A percentile compares a stretch with the other conserved stretches of the same genome.
Conservation (phyloP, 2,113 vertebrate species). For the Coptodon rendalli region DNA sequence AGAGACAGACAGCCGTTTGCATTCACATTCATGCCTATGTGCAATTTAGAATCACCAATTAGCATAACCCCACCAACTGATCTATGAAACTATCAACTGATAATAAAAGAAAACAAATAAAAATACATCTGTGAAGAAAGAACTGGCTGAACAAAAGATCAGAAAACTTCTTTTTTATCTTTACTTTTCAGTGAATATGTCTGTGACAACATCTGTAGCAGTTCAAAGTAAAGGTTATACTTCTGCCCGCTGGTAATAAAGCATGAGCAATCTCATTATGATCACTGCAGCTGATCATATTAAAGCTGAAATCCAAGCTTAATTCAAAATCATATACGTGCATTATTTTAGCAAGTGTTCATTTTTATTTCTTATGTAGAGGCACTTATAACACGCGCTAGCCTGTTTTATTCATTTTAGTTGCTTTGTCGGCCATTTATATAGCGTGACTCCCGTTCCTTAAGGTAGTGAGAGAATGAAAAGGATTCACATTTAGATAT, state of each 20-base stretch:
- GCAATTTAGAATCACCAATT: background rate
- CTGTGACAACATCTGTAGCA: background rate
- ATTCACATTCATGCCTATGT: background rate
- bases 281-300: background rate
- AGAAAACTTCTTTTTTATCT: background rate
- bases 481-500: background rate
- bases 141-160: background rate
- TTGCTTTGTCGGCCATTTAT: background rate
- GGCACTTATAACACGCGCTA: rapidly evolving
- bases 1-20: background rate
- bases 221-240: background rate
- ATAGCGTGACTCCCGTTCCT: background rate
- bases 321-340: background rate
- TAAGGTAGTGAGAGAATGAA: background rate
- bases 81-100: rapidly evolving
- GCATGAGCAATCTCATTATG: background rate
- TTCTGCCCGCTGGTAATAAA: background rate
- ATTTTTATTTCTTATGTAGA: background rate
- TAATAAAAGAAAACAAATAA: background rate
- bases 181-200: background rate
- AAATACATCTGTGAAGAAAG: background rate
- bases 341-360: background rate
- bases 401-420: background rate
- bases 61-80: background rate
- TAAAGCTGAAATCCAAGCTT: background rate